Percentiles rank a stretch among this genome's conserved stretches.
phyloP scores from a whole-genome alignment of 2,797 vertebrate species.

The Cyprinella venusta region DNA sequence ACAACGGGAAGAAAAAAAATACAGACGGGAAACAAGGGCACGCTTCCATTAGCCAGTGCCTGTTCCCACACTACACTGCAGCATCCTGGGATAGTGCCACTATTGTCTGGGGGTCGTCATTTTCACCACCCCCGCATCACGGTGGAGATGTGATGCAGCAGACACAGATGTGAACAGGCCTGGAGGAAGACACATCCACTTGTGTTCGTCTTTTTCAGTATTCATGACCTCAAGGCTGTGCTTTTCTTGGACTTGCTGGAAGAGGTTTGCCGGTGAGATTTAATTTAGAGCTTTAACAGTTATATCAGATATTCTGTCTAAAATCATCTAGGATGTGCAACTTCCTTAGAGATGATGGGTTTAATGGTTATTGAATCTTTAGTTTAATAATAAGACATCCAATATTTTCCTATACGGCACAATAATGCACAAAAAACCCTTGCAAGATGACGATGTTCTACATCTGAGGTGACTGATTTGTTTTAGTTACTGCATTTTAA shows the following conservation, averaged over 20 bases:
- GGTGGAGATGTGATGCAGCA: slow-evolving; percentile 9
- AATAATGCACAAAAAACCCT: background rate
- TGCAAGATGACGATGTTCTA: background rate
- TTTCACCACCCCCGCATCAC: slow-evolving; percentile 35
- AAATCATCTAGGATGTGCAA: slow-evolving; percentile 1
- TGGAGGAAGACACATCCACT: slow-evolving; percentile 36
- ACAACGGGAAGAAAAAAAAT: slow-evolving; percentile 65
- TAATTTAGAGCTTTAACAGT: slow-evolving; percentile 13
- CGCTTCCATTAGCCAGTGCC: slow-evolving; percentile 70
- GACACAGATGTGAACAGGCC: slow-evolving; percentile 36
- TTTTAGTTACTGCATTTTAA: slow-evolving; percentile 22
- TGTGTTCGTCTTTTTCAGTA: slow-evolving; percentile 46
- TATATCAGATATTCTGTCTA: slow-evolving; percentile 8
- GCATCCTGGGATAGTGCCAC: slow-evolving; percentile 45
- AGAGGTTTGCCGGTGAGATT: slow-evolving; percentile 16
- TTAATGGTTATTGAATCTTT: background rate
- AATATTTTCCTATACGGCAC: background rate
- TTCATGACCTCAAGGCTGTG: slow-evolving; percentile 48
- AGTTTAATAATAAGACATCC: background rate
- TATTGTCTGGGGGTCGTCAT: slow-evolving; percentile 41
- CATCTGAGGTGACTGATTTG: background rate
- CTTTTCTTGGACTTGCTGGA: slow-evolving; percentile 13
- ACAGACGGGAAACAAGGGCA: slow-evolving; percentile 75
- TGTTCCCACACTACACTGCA: slow-evolving; percentile 73
- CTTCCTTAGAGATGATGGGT: background rate